Evolutionary conservation across 2,888 invertebrate species (phyloP), one percentile per base, ranked within the genome.

Genomic region (Seira sanloemensis): DNA sequence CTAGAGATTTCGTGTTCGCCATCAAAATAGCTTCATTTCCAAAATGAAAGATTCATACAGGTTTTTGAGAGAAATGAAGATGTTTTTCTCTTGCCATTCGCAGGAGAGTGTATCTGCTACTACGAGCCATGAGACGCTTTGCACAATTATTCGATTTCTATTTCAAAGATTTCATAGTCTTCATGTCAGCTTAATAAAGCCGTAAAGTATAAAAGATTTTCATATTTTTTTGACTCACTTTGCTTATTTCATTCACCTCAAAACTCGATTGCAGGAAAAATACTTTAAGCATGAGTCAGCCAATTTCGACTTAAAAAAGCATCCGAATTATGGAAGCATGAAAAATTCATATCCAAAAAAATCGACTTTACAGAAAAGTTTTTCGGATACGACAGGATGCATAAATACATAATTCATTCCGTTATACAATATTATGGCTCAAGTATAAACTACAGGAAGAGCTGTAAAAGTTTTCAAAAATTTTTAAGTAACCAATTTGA

Each of bases 221-320:
- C 72, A 71, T 16, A 25, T 21, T 62, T 69, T 78, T 78, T 78
- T 16, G n/a, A 68, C 24, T 76, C n/a, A 62, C 21, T 62, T 62
- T 62, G 21, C 58, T 65, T 66, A 65, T 69, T 76, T 67, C 81
- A 82, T 76, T 82, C 81, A 82, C 81, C 81, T 82, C 76, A 25
- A 62, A 58, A 2, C 50, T 37, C 4, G 12, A 58, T 58, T 58
- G 58, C 58, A 58, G 71, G 72, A 50, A 76, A 81, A 82, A 82
- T 82, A 82, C 26, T 71, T 82, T 19, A 66, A 21, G n/a, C 72
- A 82, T 82, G 81, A 82, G 81, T 82, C 81, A 82, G 76, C 76
- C 66, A 82, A 72, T 82, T 76, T 76, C 1, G 7, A 62, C 62
- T 62, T 62, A 16, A 62, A 19, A 62, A 19, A 21, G 62, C 21